Evolutionary conservation across 2,888 invertebrate species (phyloP), one percentile per base, ranked within the genome.

Genomic region (Halocaridina rubra): DNA sequence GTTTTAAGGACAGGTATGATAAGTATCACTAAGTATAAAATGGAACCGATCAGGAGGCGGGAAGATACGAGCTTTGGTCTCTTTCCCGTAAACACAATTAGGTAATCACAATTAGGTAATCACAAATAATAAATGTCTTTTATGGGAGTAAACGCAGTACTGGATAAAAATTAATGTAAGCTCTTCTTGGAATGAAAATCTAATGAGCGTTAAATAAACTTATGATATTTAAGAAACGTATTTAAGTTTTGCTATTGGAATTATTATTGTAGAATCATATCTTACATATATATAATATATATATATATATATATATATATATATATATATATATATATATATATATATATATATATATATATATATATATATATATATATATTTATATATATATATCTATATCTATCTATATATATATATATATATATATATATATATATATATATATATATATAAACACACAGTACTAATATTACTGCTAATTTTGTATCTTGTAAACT

Each of bases 301-400:
- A 59, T 59, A 59, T 59, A 59, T 59, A 59, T 59, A 59, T 59
- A 59, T 59, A 59, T 59, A 59, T 59, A 59, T 59, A 59, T 59
- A 59, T 59, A 59, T 59, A 59, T 59, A 59, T 59, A 16, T 59
- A 5, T 59, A 13, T 46, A 46, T 46, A 46, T 46, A 10, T 13
- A 46, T 46, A n/a, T n/a, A n/a, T n/a, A n/a, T n/a, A n/a, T n/a
- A n/a, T n/a, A n/a, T n/a, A n/a, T n/a, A n/a, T n/a, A n/a, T n/a
- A n/a, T n/a, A n/a, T n/a, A n/a, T n/a, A n/a, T n/a, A n/a, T n/a
- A n/a, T n/a, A n/a, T n/a, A n/a, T n/a, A n/a, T n/a, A n/a, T n/a
- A n/a, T n/a, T n/a, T n/a, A n/a, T n/a, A n/a, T n/a, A n/a, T n/a
- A n/a, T n/a, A n/a, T n/a, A n/a, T n/a, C n/a, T n/a, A n/a, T n/a